Evolutionary conservation across 2,113 vertebrate genomes (phyloP).

Genomic region (Synodontis membranacea): DNA sequence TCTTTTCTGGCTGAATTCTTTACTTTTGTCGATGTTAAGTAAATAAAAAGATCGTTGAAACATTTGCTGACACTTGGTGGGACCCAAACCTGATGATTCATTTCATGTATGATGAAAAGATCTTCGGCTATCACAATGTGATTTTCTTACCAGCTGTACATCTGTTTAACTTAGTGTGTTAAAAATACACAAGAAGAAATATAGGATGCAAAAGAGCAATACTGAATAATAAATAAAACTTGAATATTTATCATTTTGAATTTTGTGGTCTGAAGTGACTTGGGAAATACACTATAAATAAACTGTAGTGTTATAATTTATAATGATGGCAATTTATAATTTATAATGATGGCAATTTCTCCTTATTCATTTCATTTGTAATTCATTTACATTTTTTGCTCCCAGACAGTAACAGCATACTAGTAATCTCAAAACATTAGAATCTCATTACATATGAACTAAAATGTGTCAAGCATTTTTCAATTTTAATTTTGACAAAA

Average conservation of each 20-base stretch:
- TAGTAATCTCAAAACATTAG: too few species aligned
- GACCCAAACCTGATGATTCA: background rate
- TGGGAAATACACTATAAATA: background rate
- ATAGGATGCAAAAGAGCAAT: background rate
- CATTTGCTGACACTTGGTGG: background rate
- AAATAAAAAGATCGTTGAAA: background rate
- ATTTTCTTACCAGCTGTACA: background rate
- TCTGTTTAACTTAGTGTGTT: background rate
- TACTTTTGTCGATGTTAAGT: background rate
- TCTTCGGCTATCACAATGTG: background rate
- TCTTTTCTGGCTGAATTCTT: background rate
- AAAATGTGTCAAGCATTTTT: too few species aligned
- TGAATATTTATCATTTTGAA: background rate
- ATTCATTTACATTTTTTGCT: background rate
- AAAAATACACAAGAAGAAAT: background rate
- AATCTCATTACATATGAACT: too few species aligned
- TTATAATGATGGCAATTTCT: background rate
- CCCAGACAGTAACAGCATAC: constrained; percentile 5
- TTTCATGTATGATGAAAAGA: background rate
- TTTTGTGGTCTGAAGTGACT: background rate
- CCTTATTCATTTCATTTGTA: too few species aligned
- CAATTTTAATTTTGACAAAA: too few species aligned
- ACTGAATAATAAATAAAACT: background rate
- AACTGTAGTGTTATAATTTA: background rate
- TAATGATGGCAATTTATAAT: background rate